phyloP scores from a whole-genome alignment of 1,140 invertebrate species.

The Forficula auricularia region DNA sequence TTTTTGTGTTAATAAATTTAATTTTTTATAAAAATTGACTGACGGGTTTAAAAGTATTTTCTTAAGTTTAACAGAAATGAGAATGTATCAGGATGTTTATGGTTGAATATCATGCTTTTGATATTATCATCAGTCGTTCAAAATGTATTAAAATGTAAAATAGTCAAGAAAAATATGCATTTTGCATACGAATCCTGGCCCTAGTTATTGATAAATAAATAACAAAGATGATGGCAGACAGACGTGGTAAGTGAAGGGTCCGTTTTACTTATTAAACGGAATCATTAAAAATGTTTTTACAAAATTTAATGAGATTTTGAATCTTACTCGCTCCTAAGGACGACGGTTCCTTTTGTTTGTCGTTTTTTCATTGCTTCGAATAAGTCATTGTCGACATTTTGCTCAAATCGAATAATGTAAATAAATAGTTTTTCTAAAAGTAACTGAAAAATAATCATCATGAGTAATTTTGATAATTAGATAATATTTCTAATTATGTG shows the following conservation, averaged over 20 bases:
- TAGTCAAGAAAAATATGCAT: too few relatives aligned
- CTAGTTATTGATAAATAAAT: too few relatives aligned
- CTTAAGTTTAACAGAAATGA: too few relatives aligned
- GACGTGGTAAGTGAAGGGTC: background rate
- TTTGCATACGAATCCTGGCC: too few relatives aligned
- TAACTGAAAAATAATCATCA: constrained; percentile 6
- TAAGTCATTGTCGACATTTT: constrained; percentile 32
- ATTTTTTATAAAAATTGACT: too few relatives aligned
- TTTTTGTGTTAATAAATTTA: too few relatives aligned
- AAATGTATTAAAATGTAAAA: too few relatives aligned
- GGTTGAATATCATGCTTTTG: too few relatives aligned
- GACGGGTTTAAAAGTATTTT: too few relatives aligned
- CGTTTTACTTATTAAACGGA: background rate
- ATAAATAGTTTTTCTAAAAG: constrained; percentile 10
- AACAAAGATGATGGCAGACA: too few relatives aligned
- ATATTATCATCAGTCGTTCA: too few relatives aligned
- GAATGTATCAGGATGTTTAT: too few relatives aligned
- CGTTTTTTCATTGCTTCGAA: constrained; percentile 49
- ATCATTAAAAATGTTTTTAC: constrained; percentile 3
- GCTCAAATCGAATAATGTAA: background rate
- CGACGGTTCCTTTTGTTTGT: constrained; percentile 37
- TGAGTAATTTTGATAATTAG: constrained; percentile 4
- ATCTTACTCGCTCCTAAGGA: constrained; percentile 47
- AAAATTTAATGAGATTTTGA: constrained; percentile 27
- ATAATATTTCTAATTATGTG: background rate